Conservation (phyloP, 2,888 invertebrate genomes). For the Epiblema foenella region DNA sequence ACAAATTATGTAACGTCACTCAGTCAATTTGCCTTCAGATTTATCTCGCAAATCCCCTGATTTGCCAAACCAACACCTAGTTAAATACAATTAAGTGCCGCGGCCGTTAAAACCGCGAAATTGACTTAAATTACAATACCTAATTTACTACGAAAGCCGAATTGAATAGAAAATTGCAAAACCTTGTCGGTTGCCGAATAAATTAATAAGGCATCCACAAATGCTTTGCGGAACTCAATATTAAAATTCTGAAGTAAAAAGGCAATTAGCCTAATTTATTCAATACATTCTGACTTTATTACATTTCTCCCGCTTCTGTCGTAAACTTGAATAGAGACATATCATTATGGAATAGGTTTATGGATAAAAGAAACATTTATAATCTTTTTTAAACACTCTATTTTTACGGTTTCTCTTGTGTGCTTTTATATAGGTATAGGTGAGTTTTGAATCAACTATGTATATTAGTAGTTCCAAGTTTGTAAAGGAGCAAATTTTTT, state of each 20-base stretch:
- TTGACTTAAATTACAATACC: slow-evolving; percentile 44
- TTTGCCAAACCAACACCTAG: slow-evolving; percentile 39
- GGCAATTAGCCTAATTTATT: slow-evolving; percentile 43
- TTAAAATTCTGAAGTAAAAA: slow-evolving; percentile 41
- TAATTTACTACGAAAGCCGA: slow-evolving; percentile 42
- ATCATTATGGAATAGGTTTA: slow-evolving; percentile 17
- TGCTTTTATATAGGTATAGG: no score
- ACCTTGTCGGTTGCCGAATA: slow-evolving; percentile 44
- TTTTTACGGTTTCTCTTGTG: background rate
- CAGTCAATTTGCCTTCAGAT: background rate
- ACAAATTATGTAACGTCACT: background rate
- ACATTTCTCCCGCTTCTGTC: slow-evolving; percentile 13
- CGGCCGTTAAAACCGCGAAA: slow-evolving; percentile 43
- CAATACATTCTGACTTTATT: slow-evolving; percentile 38
- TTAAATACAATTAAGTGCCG: slow-evolving; percentile 40
- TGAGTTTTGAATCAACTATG: background rate
- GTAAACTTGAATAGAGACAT: slow-evolving; percentile 17
- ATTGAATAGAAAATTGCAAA: slow-evolving; percentile 45
- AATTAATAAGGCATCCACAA: slow-evolving; percentile 41
- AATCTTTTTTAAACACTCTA: background rate
- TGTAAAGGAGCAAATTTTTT: no score
- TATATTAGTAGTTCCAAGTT: no score
- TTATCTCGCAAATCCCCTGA: slow-evolving; percentile 18
- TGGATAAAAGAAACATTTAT: background rate
- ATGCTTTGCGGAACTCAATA: slow-evolving; percentile 42